Conservation (phyloP, 2,888 invertebrate genomes). For the Meiosimyza decipiens region DNA sequence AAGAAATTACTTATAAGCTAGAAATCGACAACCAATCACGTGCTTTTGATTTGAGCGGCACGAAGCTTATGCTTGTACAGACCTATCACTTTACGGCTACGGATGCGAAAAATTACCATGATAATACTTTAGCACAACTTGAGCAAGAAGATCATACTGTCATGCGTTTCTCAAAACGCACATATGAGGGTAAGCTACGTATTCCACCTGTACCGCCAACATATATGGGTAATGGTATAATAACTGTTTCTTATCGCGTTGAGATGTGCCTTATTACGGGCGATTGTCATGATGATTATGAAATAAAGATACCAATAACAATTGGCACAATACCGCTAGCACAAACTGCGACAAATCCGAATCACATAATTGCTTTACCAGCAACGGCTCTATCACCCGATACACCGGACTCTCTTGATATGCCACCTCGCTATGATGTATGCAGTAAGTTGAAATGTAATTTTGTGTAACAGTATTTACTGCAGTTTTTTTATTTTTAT, state of each 20-base stretch:
- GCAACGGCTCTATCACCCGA: conserved; percentile 34
- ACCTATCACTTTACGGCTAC: conserved; percentile 46
- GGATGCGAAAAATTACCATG: too few species aligned
- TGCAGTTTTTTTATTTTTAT: background rate
- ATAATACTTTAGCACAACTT: conserved; percentile 29
- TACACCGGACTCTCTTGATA: too few species aligned
- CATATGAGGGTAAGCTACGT: too few species aligned
- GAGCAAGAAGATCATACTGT: background rate
- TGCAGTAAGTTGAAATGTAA: too few species aligned
- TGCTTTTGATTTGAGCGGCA: conserved; percentile 43
- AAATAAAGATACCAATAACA: conserved; percentile 39
- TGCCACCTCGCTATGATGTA: too few species aligned
- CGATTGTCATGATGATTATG: conserved; percentile 35
- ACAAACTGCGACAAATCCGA: conserved; percentile 37
- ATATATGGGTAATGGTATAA: conserved; percentile 37
- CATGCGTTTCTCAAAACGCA: too few species aligned
- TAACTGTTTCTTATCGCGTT: conserved; percentile 42
- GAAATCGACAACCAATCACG: conserved; percentile 50
- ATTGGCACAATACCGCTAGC: too few species aligned
- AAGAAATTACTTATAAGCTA: conserved; percentile 45
- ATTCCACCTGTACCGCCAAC: conserved; percentile 33
- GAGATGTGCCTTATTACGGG: conserved; percentile 38
- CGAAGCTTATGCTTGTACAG: conserved; percentile 43
- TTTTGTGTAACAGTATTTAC: background rate
- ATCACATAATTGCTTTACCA: conserved; percentile 36